Evolutionary conservation across 1,140 invertebrate genomes (phyloP).

Genomic region (Cydia splendana): DNA sequence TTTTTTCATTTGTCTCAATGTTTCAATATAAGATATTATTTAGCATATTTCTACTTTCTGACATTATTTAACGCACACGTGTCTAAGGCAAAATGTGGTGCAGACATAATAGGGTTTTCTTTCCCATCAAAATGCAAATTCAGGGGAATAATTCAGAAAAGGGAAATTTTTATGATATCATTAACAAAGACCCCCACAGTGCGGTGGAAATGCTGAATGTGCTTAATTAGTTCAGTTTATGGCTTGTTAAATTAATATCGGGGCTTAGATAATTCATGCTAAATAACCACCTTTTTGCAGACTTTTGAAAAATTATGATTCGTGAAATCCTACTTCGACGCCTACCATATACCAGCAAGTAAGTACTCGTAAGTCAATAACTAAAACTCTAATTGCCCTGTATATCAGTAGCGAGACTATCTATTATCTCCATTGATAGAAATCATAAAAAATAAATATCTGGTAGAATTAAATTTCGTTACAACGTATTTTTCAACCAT

Average conservation of each 20-base stretch:
- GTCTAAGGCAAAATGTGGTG: background rate
- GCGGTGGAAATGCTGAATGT: slow-evolving; percentile 48
- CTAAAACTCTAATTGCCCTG: too few species aligned
- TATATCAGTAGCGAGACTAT: too few species aligned
- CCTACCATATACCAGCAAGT: too few species aligned
- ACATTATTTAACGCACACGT: background rate
- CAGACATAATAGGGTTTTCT: slow-evolving; percentile 47
- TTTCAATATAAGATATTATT: background rate
- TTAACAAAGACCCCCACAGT: slow-evolving; percentile 50
- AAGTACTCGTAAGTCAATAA: too few species aligned
- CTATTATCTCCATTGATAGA: too few species aligned
- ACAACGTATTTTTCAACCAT: slow-evolving; percentile 38
- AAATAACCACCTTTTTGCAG: background rate
- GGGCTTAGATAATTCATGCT: slow-evolving; percentile 9
- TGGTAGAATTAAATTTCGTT: background rate
- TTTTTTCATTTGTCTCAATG: too few species aligned
- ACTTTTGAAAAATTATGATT: too few species aligned
- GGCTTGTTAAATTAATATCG: slow-evolving; percentile 42
- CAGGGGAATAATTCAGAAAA: slow-evolving; percentile 47
- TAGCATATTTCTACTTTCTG: background rate
- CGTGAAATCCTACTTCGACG: too few species aligned
- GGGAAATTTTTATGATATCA: slow-evolving; percentile 53
- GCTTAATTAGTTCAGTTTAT: slow-evolving; percentile 47
- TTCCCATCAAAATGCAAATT: slow-evolving; percentile 58
- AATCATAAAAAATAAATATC: background rate